A percentile compares a stretch with the other conserved stretches of the same genome.
These are phyloP conservation scores for Salvator merianae DNA, from an alignment of 2,113 vertebrate species.

Conservation along the genomic window DNA sequence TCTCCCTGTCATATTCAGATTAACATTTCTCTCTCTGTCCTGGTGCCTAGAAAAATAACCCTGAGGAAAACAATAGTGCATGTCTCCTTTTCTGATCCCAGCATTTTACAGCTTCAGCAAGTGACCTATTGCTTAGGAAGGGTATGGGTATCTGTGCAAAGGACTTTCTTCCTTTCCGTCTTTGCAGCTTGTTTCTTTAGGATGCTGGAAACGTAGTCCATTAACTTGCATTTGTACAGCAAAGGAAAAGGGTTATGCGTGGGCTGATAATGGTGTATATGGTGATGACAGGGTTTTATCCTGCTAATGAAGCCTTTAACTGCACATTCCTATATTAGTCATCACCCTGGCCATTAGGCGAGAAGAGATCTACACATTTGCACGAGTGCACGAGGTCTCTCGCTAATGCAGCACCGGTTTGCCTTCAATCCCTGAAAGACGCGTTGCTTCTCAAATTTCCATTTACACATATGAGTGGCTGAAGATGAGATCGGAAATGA, in stretches of 20 bases:
- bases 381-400: not conserved
- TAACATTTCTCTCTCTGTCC: no score
- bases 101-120: not conserved
- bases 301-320: conserved; percentile 13
- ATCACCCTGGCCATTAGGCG: not conserved
- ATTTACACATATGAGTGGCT: not conserved
- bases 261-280: not conserved
- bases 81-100: not conserved
- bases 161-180: not conserved
- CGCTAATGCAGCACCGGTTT: not conserved
- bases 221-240: not conserved
- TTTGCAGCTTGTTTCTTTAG: not conserved
- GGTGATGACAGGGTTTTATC: conserved; percentile 3
- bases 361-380: conserved; percentile 4
- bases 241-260: not conserved
- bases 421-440: not conserved
- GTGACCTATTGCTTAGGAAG: not conserved
- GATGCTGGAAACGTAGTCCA: not conserved
- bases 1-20: no score
- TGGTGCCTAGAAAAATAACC: not conserved
- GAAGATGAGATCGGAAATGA: not conserved
- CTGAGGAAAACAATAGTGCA: no score
- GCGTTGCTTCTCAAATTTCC: not conserved
- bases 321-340: not conserved
- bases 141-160: not conserved